Evolutionary conservation across 53 echinoderm and acorn worm genomes (phyloP).

Genomic region (Zoroaster sp.): DNA sequence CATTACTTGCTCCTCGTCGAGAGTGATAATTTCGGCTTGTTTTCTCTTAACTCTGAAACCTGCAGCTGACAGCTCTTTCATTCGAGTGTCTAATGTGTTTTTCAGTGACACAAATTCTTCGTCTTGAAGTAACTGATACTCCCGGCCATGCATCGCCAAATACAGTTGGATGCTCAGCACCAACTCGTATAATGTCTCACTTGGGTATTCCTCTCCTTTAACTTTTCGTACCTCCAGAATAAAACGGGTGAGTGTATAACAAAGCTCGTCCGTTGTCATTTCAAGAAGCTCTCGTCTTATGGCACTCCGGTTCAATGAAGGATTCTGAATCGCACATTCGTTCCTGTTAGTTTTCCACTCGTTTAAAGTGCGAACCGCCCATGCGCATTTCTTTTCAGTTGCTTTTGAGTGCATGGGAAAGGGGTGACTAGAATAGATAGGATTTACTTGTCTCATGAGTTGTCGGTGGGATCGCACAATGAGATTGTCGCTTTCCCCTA

Average conservation of each 20-base stretch:
- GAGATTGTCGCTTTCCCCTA: background rate
- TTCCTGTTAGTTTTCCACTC: background rate
- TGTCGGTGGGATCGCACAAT: background rate
- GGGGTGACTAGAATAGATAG: background rate
- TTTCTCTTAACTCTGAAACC: background rate
- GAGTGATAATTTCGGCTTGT: background rate
- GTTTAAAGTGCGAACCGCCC: background rate
- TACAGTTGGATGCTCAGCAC: constrained; percentile 11
- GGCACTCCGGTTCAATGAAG: background rate
- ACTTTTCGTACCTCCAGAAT: constrained; percentile 3
- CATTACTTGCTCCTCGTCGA: constrained; percentile 2
- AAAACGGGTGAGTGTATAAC: background rate
- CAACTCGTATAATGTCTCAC: background rate
- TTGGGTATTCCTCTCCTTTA: background rate
- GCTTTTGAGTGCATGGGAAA: background rate
- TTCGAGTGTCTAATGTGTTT: constrained; percentile 2
- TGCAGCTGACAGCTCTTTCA: background rate
- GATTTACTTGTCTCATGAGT: background rate
- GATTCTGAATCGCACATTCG: background rate
- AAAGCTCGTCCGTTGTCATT: background rate
- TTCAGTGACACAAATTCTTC: background rate
- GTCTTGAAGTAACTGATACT: background rate
- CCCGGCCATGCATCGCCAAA: background rate
- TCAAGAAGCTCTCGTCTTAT: background rate
- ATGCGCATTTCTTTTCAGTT: background rate